phyloP scores from a whole-genome alignment of 30 jellyfish, hydroid and myxozoan species.

The Pelagia noctiluca region DNA sequence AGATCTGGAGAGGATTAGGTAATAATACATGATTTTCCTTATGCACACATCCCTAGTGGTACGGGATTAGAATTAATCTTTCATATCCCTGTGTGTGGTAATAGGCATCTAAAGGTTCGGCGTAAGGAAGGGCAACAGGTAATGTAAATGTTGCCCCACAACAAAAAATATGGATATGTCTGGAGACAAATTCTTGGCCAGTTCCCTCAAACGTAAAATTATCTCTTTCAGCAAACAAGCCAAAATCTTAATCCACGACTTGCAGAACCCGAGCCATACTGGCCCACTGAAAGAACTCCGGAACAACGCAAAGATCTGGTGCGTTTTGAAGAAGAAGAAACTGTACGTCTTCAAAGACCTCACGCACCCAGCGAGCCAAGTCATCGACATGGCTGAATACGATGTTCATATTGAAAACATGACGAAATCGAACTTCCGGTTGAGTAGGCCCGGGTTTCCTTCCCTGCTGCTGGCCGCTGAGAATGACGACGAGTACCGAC shows the following conservation, averaged over 20 bases:
- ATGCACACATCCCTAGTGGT: no score
- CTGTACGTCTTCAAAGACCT: conserved; percentile 80
- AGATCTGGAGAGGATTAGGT: no score
- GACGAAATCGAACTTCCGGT: conserved; percentile 35
- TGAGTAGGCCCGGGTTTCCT: conserved; percentile 72
- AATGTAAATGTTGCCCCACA: no score
- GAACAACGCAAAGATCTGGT: conserved; percentile 74
- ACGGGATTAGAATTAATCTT: no score
- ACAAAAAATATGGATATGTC: no score
- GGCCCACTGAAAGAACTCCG: conserved; percentile 85
- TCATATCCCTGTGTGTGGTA: no score
- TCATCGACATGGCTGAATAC: conserved; percentile 74
- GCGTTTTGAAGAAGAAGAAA: conserved; percentile 68
- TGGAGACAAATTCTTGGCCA: no score
- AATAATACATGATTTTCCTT: no score
- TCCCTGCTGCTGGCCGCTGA: conserved; percentile 85
- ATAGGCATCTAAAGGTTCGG: no score
- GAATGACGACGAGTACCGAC: conserved; percentile 64
- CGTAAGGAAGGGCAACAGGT: no score
- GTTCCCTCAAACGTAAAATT: no score
- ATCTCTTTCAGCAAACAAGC: conserved; percentile 15
- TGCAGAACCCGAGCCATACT: conserved; percentile 63
- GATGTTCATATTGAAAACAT: conserved; percentile 51
- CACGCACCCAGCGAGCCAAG: conserved; percentile 67
- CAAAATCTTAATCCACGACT: conserved; percentile 57